A percentile compares a stretch with the other conserved stretches of the same genome.
These are phyloP conservation scores for Poicephalus gulielmi DNA, from an alignment of 2,113 vertebrate genomes.

Conservation along the genomic window DNA sequence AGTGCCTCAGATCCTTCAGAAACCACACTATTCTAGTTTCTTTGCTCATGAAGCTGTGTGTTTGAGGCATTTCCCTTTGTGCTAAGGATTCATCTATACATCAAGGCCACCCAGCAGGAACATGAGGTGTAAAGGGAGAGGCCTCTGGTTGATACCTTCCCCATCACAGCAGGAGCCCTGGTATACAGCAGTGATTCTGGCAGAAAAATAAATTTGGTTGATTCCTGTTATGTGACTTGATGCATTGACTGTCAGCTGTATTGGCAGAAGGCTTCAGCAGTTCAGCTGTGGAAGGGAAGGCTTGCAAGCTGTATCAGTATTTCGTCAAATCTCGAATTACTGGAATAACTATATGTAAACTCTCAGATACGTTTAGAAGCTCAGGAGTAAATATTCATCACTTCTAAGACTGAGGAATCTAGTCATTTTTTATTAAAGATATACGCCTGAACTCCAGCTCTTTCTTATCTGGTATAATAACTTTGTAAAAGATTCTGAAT, in stretches of 20 bases:
- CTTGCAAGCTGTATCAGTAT: not conserved
- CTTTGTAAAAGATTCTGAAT: slow-evolving; percentile 29
- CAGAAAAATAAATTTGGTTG: not conserved
- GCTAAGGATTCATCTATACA: fast-evolving
- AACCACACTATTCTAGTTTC: fast-evolving
- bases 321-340: not conserved
- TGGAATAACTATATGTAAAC: slow-evolving; percentile 15
- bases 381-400: slow-evolving; percentile 14
- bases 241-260: not conserved
- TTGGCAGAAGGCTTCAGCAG: not conserved
- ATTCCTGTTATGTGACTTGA: not conserved
- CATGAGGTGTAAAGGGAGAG: not conserved
- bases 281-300: not conserved
- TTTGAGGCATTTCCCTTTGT: not conserved
- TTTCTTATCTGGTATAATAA: slow-evolving; percentile 20
- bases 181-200: not conserved
- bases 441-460: not conserved
- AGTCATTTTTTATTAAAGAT: not conserved
- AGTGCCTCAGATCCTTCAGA: not conserved
- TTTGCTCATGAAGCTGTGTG: not conserved
- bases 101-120: fast-evolving
- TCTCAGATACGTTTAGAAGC: slow-evolving; percentile 4
- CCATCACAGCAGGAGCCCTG: not conserved
- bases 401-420: slow-evolving; percentile 7
- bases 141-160: not conserved